Evolutionary conservation across 2,113 vertebrate species (phyloP), one percentile per base, ranked within the genome.

Genomic region (Myotis brandtii): DNA sequence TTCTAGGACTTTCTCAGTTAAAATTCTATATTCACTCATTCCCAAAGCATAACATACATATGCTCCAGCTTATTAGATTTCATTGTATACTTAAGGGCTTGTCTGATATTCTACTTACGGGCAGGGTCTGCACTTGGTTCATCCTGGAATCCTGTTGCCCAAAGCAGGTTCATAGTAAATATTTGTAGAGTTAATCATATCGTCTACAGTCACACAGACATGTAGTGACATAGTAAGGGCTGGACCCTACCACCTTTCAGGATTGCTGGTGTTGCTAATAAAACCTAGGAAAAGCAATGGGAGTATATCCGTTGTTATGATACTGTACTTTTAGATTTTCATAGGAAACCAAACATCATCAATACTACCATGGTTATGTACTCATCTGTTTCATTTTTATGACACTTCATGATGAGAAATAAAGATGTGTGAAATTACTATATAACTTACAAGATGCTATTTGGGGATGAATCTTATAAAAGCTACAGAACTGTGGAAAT

Each of bases 391-490:
- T 32, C 16, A 81, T 40, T 93, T 66, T 37, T 46, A 27, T 75
- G 81, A 86, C 6, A 82, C 9, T 89, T 95, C 70, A 56, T 88
- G 32, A 66, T 34, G 30, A 94, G 40, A 95, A 93, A 73, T 94
- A 32, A 90, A 62, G 64, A 70, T 56, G 62, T 76, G 4, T 79
- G 77, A 91, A 90, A 94, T 97, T 82, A 89, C 46, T 34, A 40
- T 72, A 14, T 77, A 73, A 93, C 16, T 89, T 76, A 59, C 64
- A 34, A 91, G 70, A 25, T 82, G 3, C 18, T 46, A 87, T 59
- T 76, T 87, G 32, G 3, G 72, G 27, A 73, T 91, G 73, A 72
- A 81, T 70, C 9, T 66, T 80, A 93, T 23, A 72, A 94, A 91
- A 89, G 18, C 9, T 72, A 56, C 30, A 66, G 6, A 77, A 91